Evolutionary conservation across 2,113 vertebrate genomes (phyloP).

Genomic region (Scalopus aquaticus): DNA sequence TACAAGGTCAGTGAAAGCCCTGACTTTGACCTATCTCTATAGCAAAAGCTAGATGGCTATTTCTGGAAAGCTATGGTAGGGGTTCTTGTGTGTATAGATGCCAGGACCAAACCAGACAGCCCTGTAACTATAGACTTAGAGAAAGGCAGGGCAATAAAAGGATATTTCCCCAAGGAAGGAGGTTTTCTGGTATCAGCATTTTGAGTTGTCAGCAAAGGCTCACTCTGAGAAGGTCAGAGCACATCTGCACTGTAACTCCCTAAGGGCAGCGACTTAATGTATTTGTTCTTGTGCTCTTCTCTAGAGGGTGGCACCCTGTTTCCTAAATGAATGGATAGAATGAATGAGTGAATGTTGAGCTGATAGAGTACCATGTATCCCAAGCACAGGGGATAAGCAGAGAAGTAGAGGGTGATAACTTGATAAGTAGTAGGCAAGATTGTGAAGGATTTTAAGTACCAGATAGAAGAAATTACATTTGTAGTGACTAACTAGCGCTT

Average conservation of each 20-base stretch:
- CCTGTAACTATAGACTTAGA: constrained; percentile 48
- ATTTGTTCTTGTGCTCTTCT: not conserved
- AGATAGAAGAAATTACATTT: not conserved
- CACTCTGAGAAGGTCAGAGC: constrained; percentile 22
- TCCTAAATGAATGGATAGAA: not conserved
- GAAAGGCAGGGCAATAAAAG: not conserved
- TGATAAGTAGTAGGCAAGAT: not conserved
- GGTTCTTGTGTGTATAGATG: not conserved
- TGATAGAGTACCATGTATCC: not conserved
- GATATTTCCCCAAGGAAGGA: not conserved
- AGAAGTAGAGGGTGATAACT: not conserved
- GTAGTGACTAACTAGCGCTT: not conserved
- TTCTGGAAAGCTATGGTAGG: not conserved
- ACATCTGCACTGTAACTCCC: not conserved
- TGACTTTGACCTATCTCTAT: not conserved
- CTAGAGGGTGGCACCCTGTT: not conserved
- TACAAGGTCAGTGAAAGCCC: not conserved
- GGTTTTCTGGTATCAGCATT: constrained; percentile 29
- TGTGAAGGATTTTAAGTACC: not conserved
- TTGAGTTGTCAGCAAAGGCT: constrained; percentile 12
- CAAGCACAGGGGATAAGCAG: not conserved
- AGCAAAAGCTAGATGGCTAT: not conserved
- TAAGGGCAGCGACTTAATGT: not conserved
- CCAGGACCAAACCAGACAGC: not conserved
- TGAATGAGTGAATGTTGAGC: not conserved